phyloP scores from a whole-genome alignment of 2,888 invertebrate species.

The Aphodius sticticus region DNA sequence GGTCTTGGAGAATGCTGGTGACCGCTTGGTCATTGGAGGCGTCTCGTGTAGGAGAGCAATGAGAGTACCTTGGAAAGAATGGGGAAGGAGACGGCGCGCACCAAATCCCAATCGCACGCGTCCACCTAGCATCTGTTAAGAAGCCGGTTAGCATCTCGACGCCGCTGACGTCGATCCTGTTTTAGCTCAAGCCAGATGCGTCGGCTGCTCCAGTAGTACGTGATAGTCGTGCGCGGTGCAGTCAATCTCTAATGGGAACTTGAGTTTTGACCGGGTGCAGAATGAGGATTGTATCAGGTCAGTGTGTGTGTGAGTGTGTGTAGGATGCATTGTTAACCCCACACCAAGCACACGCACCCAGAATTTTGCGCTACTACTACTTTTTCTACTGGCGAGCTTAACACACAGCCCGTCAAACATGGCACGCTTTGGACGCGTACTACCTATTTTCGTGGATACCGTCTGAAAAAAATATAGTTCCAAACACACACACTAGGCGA shows the following conservation, averaged over 20 bases:
- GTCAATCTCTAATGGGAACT: constrained; percentile 47
- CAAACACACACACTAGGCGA: constrained; percentile 4
- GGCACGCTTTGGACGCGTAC: constrained; percentile 7
- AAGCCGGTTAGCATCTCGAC: constrained; percentile 44
- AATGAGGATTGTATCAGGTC: constrained; percentile 51
- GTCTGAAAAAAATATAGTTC: not conserved
- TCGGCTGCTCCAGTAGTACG: constrained; percentile 44
- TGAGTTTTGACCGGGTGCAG: constrained; percentile 44
- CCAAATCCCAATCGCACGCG: not conserved
- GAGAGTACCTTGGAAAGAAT: not conserved
- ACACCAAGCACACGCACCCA: constrained; percentile 7
- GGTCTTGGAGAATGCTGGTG: not conserved
- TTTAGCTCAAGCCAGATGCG: constrained; percentile 46
- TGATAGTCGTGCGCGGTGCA: constrained; percentile 45
- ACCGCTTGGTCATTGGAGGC: not conserved
- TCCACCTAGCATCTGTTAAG: constrained; percentile 29
- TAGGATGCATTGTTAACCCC: not conserved
- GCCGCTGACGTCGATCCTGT: constrained; percentile 47
- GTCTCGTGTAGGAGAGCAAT: not conserved
- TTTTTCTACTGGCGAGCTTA: constrained; percentile 7
- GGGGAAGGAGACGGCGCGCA: not conserved
- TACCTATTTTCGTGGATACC: not conserved
- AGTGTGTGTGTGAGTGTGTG: constrained; percentile 39
- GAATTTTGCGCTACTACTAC: not conserved
- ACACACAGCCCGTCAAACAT: constrained; percentile 10